A percentile compares a stretch with the other conserved stretches of the same genome.
phyloP scores from a whole-genome alignment of 2,113 vertebrate species.

The Heliornis fulica region DNA sequence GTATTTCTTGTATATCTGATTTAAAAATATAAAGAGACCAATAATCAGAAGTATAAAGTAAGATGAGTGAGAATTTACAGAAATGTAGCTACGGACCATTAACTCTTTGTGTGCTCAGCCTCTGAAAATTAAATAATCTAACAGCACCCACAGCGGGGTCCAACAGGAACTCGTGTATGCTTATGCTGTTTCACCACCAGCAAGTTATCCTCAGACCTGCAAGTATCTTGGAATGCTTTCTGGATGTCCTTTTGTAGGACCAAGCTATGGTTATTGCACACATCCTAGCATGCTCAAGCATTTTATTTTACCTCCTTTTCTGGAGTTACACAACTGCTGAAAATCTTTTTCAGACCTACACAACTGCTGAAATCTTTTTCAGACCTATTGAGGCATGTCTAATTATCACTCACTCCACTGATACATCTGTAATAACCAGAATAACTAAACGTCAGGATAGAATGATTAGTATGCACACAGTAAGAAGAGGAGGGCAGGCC shows the following conservation, averaged over 20 bases:
- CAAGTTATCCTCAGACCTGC: neutral
- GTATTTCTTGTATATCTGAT: neutral
- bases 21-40: neutral
- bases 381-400: neutral
- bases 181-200: neutral
- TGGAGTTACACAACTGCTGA: neutral
- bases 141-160: neutral
- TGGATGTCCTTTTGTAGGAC: neutral
- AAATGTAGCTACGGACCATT: neutral
- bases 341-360: neutral
- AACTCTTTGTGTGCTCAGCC: neutral
- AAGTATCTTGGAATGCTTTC: neutral
- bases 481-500: neutral
- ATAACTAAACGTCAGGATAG: neutral
- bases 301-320: neutral
- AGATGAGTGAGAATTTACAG: neutral
- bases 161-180: neutral
- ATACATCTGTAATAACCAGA: neutral
- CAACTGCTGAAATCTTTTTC: neutral
- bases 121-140: neutral
- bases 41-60: neutral
- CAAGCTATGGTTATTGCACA: neutral
- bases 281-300: neutral
- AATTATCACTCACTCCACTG: neutral
- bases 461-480: neutral